These are phyloP conservation scores for Colletes latitarsis DNA, from an alignment of 1,140 invertebrate genomes.

Conservation along the genomic window DNA sequence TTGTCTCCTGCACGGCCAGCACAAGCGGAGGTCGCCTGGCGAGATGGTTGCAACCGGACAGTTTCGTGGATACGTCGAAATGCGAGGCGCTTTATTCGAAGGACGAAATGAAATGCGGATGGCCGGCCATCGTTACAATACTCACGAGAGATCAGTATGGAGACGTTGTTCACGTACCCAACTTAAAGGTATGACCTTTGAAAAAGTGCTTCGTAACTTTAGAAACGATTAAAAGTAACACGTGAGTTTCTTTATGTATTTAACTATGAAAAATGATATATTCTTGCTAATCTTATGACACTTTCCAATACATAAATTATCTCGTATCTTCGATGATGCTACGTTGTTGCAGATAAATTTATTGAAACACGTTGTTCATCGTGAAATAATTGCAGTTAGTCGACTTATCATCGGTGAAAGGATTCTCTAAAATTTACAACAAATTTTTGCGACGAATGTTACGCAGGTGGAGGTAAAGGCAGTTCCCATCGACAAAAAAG, in stretches of 20 bases:
- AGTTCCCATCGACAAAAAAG: constrained; percentile 86
- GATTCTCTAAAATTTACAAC: no score
- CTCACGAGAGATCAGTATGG: constrained; percentile 96
- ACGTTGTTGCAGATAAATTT: no score
- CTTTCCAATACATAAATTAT: no score
- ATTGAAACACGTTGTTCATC: no score
- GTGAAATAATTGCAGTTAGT: no score
- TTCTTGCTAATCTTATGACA: no score
- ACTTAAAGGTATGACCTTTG: constrained; percentile 87
- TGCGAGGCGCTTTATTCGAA: constrained; percentile 91
- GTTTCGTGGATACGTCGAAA: constrained; percentile 92
- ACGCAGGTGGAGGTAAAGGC: constrained; percentile 86
- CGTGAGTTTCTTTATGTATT: no score
- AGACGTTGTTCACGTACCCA: constrained; percentile 91
- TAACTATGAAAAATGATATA: no score
- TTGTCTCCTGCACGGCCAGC: constrained; percentile 91
- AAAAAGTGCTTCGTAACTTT: not conserved
- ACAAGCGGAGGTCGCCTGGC: constrained; percentile 95
- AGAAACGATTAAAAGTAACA: not conserved
- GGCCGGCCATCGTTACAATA: constrained; percentile 91
- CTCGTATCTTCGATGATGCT: no score
- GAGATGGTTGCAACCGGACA: constrained; percentile 96
- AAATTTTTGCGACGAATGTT: not conserved
- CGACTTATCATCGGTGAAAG: no score
- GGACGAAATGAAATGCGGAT: constrained; percentile 90